Percentiles rank a stretch among this genome's conserved stretches.
These are phyloP conservation scores for Felis chaus DNA, from an alignment of 2,113 vertebrate species.

Conservation along the genomic window DNA sequence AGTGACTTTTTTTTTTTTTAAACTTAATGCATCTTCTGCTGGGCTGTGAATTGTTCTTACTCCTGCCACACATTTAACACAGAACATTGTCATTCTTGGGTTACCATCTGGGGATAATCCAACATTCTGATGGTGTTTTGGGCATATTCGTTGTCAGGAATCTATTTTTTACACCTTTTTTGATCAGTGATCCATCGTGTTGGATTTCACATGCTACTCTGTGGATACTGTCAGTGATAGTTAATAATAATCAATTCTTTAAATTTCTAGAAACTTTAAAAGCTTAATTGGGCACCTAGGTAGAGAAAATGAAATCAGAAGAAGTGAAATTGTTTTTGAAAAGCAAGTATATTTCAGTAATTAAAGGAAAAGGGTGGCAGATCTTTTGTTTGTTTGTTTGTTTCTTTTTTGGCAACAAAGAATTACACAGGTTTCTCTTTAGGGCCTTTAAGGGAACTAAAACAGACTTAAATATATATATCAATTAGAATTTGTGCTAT, in stretches of 20 bases:
- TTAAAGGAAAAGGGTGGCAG: conserved; percentile 36
- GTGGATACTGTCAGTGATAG: background rate
- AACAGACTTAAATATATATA: conserved; percentile 7
- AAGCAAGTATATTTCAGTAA: conserved; percentile 35
- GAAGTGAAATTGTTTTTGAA: conserved; percentile 47
- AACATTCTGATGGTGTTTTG: background rate
- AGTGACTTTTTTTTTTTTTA: background rate
- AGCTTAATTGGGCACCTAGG: conserved; percentile 26
- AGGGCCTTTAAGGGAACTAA: background rate
- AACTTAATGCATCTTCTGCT: background rate
- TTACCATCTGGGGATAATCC: background rate
- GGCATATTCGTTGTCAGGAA: background rate
- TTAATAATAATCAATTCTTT: conserved; percentile 16
- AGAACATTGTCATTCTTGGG: background rate
- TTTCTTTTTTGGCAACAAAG: background rate
- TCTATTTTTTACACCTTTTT: conserved; percentile 36
- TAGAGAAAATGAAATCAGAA: conserved; percentile 50
- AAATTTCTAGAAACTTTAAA: conserved; percentile 47
- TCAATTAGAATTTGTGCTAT: background rate
- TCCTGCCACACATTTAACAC: background rate
- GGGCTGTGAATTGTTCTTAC: background rate
- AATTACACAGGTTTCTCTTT: background rate
- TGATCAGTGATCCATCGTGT: background rate
- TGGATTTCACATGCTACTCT: background rate
- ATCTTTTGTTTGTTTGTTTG: background rate